phyloP scores from a whole-genome alignment of 30 jellyfish, hydroid and myxozoan species.

The Catostylus mosaicus region DNA sequence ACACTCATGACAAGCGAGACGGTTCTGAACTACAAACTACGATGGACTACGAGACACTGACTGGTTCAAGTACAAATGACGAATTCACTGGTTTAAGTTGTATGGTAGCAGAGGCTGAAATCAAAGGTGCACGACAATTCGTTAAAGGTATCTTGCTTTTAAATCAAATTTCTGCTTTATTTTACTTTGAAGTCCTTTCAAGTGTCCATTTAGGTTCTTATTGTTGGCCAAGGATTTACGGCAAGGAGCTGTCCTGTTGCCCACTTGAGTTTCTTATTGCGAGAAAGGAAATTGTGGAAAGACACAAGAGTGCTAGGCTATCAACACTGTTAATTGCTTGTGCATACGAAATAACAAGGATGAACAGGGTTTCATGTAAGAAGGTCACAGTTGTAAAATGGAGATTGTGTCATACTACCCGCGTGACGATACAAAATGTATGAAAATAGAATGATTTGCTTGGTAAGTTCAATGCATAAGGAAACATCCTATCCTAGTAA shows the following conservation, averaged over 20 bases:
- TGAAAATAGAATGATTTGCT: too few species aligned
- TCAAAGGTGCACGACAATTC: constrained; percentile 76
- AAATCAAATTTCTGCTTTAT: not conserved
- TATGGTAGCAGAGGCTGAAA: constrained; percentile 99
- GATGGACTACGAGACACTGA: constrained; percentile 36
- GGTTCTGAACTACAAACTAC: constrained; percentile 19
- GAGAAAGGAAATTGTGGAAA: not conserved
- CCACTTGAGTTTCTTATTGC: not conserved
- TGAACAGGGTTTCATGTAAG: not conserved
- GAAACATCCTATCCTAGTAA: too few species aligned
- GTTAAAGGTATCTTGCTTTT: constrained; percentile 38
- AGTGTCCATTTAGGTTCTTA: not conserved
- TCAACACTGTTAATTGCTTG: not conserved
- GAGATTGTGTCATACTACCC: not conserved
- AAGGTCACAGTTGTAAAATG: not conserved
- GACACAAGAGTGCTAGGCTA: not conserved
- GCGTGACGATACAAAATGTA: not conserved
- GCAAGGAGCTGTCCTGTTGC: not conserved
- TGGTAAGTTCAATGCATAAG: too few species aligned
- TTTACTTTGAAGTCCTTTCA: not conserved
- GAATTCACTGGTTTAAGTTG: constrained; percentile 84
- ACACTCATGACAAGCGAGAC: constrained; percentile 57
- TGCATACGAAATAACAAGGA: not conserved
- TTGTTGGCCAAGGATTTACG: not conserved
- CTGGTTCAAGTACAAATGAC: constrained; percentile 43